Evolutionary conservation across 2,797 vertebrate species (phyloP).

Genomic region (Scolopax rusticola): DNA sequence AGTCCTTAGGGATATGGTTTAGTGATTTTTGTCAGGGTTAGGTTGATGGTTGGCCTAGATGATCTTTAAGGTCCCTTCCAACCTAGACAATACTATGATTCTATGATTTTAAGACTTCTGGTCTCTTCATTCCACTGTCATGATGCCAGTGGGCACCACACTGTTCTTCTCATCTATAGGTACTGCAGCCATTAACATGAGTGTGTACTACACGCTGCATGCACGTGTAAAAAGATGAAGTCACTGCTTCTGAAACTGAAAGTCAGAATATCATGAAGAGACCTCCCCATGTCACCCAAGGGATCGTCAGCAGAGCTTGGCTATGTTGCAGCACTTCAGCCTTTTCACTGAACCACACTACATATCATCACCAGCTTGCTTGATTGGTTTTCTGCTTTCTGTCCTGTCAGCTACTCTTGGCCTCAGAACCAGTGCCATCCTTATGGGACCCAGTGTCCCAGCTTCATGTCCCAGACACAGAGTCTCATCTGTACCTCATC

Average conservation of each 20-base stretch:
- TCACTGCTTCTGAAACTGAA: not conserved
- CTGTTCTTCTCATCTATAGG: fast-evolving
- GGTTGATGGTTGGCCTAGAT: too few species aligned
- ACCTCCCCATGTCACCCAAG: fast-evolving
- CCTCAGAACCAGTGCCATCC: not conserved
- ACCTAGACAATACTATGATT: too few species aligned
- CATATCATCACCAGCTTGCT: not conserved
- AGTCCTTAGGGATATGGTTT: too few species aligned
- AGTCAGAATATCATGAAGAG: not conserved
- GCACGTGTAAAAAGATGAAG: not conserved
- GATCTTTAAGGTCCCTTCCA: too few species aligned
- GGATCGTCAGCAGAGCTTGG: not conserved
- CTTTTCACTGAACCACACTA: not conserved
- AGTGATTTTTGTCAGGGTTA: too few species aligned
- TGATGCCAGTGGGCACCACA: not conserved
- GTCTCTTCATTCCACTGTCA: not conserved
- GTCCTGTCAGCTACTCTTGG: not conserved
- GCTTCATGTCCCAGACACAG: not conserved
- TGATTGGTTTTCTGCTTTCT: not conserved
- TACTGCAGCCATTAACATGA: not conserved
- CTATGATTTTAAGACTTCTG: not conserved
- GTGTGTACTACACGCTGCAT: not conserved
- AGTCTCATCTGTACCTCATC: not conserved
- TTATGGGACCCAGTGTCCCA: not conserved
- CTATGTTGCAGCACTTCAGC: not conserved